Percentiles rank a stretch among this genome's conserved stretches.
Conservation (phyloP, 2,797 vertebrate species). For the Megalops cyprinoides region DNA sequence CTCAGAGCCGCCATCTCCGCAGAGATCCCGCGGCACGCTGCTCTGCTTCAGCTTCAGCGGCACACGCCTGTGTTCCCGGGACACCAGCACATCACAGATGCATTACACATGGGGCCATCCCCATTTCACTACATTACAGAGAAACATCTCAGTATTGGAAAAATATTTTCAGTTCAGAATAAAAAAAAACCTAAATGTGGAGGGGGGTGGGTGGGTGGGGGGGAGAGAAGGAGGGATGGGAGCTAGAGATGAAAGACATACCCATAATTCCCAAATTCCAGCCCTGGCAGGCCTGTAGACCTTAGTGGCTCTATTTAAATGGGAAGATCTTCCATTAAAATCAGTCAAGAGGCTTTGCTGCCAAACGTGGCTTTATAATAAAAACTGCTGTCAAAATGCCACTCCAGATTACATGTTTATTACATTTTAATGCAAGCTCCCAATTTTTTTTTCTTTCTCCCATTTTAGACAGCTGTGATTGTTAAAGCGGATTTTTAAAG, state of each 20-base stretch:
- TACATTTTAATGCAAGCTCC: neutral
- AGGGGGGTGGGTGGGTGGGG: neutral
- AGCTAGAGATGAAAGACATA: neutral
- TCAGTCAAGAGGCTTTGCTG: neutral
- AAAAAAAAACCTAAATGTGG: neutral
- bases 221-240: too few species aligned
- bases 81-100: neutral
- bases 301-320: neutral
- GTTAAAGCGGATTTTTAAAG: neutral
- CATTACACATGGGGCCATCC: neutral
- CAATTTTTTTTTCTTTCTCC: neutral
- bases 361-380: neutral
- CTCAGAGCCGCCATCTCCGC: neutral
- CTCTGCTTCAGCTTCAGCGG: too few species aligned
- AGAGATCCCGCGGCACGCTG: neutral
- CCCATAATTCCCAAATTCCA: neutral
- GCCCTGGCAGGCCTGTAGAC: neutral
- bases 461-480: neutral
- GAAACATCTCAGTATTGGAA: neutral
- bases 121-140: neutral
- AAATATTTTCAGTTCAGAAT: neutral
- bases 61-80: neutral
- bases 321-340: neutral
- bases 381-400: neutral
- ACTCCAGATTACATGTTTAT: conserved; percentile 3